A percentile compares a stretch with the other conserved stretches of the same genome.
Conservation (phyloP, 2,113 vertebrate genomes). For the Indri indri region DNA sequence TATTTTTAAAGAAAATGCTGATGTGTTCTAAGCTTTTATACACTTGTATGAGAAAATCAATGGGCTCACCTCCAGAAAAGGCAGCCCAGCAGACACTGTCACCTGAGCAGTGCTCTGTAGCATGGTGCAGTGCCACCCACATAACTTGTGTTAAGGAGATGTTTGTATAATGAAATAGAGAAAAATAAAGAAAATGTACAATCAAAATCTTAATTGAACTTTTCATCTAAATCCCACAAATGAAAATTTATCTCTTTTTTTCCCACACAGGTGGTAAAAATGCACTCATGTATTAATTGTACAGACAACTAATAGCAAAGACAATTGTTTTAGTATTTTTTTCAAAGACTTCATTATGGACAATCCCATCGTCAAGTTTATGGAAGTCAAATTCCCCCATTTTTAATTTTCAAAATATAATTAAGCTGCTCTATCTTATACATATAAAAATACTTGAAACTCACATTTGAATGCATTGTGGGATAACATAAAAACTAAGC, state of each 20-base stretch:
- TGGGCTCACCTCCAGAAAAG: not conserved
- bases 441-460: not conserved
- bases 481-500: not conserved
- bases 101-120: not conserved
- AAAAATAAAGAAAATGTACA: not conserved
- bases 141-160: not conserved
- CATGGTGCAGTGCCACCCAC: rapidly evolving
- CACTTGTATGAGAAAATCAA: not conserved
- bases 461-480: not conserved
- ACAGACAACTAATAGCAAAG: not conserved
- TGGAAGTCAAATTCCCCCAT: not conserved
- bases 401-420: not conserved
- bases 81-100: not conserved
- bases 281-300: not conserved
- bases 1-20: not conserved
- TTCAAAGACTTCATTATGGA: not conserved
- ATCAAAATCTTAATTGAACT: not conserved
- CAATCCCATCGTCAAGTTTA: not conserved
- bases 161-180: not conserved
- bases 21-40: not conserved
- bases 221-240: not conserved
- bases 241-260: not conserved
- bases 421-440: not conserved
- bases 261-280: not conserved
- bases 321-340: not conserved